A percentile compares a stretch with the other conserved stretches of the same genome.
Evolutionary conservation across 2,888 invertebrate genomes (phyloP).

Genomic region (Phania funesta): DNA sequence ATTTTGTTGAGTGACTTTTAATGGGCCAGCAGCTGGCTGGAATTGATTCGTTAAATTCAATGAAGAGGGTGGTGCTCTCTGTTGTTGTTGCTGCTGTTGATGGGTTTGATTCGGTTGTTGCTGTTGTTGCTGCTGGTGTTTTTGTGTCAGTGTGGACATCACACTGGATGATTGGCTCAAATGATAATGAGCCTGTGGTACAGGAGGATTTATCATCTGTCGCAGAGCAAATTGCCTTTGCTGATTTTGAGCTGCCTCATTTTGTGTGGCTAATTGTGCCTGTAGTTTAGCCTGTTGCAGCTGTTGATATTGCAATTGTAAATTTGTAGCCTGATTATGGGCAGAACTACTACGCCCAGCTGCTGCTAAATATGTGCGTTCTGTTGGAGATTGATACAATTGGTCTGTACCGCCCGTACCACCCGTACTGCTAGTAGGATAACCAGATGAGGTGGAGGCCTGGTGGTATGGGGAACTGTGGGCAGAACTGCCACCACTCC

Average conservation of each 20-base stretch:
- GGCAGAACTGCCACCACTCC: conserved; percentile 73
- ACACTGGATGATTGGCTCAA: conserved; percentile 79
- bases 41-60: conserved; percentile 79
- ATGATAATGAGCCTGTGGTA: conserved; percentile 80
- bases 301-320: conserved; percentile 84
- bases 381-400: conserved; percentile 80
- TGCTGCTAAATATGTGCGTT: conserved; percentile 82
- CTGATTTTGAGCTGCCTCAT: conserved; percentile 84
- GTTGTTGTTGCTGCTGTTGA: conserved; percentile 69
- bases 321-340: conserved; percentile 75
- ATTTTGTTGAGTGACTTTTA: conserved; percentile 75
- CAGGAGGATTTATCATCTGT: conserved; percentile 83
- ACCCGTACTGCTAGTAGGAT: conserved; percentile 74
- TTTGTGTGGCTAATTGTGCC: conserved; percentile 84
- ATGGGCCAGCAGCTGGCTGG: conserved; percentile 78
- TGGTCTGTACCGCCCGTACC: conserved; percentile 72
- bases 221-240: conserved; percentile 85
- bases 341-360: conserved; percentile 74
- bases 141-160: conserved; percentile 75
- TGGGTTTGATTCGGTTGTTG: conserved; percentile 70
- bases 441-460: conserved; percentile 80
- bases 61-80: conserved; percentile 78
- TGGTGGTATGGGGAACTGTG: conserved; percentile 81
- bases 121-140: conserved; percentile 70
- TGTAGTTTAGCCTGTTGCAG: conserved; percentile 85